phyloP scores from a whole-genome alignment of 1,140 invertebrate genomes.

The Lethocerus indicus region DNA sequence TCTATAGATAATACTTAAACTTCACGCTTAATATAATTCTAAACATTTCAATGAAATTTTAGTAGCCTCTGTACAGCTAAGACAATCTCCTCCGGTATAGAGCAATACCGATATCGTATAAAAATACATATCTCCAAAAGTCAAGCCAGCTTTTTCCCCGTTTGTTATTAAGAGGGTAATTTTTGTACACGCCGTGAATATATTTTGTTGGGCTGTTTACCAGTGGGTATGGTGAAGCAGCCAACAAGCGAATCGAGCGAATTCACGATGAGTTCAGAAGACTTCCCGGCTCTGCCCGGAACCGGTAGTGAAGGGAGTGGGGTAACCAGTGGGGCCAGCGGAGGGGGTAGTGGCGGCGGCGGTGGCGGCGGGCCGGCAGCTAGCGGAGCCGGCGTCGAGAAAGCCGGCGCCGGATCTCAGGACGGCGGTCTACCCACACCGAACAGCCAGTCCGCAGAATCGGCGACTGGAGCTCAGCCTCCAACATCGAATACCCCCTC shows the following conservation, averaged over 20 bases:
- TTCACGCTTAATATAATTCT: too few relatives aligned
- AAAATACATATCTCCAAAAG: too few relatives aligned
- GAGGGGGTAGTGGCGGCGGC: conserved; percentile 18
- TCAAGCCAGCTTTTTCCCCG: too few relatives aligned
- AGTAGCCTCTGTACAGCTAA: too few relatives aligned
- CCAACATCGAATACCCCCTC: neutral
- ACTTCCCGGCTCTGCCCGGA: conserved; percentile 85
- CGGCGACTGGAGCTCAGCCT: neutral
- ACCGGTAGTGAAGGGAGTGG: conserved; percentile 28
- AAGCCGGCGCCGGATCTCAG: neutral
- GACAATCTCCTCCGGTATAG: too few relatives aligned
- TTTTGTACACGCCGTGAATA: neutral
- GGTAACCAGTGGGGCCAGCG: conserved; percentile 17
- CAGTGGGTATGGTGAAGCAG: conserved; percentile 92
- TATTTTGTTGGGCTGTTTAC: conserved; percentile 17
- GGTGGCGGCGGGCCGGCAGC: conserved; percentile 20
- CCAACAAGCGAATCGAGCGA: conserved; percentile 67
- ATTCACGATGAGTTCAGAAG: conserved; percentile 41
- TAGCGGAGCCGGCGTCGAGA: conserved; percentile 24
- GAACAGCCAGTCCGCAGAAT: neutral
- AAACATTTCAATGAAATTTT: too few relatives aligned
- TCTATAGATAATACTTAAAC: too few relatives aligned
- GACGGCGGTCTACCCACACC: neutral
- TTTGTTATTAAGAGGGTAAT: conserved; percentile 1
- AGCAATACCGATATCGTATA: too few relatives aligned